Percentiles rank a stretch among this genome's conserved stretches.
These are phyloP conservation scores for Littorina saxatilis DNA, from an alignment of 1,140 invertebrate species.

Conservation along the genomic window DNA sequence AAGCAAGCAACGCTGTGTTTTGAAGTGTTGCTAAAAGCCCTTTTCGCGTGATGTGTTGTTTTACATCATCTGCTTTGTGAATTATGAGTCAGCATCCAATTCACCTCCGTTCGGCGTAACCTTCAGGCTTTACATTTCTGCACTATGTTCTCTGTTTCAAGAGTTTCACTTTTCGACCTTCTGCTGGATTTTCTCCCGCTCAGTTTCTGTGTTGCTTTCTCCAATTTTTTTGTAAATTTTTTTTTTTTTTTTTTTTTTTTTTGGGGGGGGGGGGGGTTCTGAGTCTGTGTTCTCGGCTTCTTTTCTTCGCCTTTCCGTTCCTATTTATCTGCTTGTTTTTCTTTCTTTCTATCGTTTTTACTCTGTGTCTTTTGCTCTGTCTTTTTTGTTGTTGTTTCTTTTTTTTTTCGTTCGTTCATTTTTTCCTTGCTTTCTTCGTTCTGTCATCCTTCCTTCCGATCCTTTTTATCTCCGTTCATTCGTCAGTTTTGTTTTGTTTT, in stretches of 20 bases:
- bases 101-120: neutral
- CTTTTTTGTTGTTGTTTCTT: no score
- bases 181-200: neutral
- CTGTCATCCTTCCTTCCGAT: no score
- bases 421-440: no score
- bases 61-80: no score
- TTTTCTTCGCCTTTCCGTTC: neutral
- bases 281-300: neutral
- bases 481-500: no score
- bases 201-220: neutral
- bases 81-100: neutral
- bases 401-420: no score
- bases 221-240: neutral
- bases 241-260: neutral
- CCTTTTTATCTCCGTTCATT: no score
- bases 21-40: no score
- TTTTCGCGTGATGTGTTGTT: no score
- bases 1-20: no score
- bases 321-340: neutral
- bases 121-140: neutral
- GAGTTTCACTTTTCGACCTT: neutral
- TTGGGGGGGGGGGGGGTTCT: no score
- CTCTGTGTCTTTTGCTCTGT: no score
- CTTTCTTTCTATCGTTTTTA: neutral
- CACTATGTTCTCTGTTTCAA: neutral